Percentiles rank a stretch among this genome's conserved stretches.
Evolutionary conservation across 1,140 invertebrate genomes (phyloP).

Genomic region (Panagrolaimus sp.): DNA sequence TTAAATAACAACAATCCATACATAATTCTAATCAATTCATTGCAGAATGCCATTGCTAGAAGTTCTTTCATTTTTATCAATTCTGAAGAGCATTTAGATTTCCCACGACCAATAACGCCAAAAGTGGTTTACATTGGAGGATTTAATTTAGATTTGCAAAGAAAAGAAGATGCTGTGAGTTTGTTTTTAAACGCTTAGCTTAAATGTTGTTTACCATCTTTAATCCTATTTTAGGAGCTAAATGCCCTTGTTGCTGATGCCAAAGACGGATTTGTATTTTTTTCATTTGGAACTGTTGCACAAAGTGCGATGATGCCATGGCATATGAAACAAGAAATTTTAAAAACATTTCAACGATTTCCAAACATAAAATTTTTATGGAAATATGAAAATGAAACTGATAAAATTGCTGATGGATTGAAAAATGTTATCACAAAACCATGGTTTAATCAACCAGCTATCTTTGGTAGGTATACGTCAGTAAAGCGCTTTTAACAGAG

Average conservation of each 20-base stretch:
- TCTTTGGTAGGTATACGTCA: background rate
- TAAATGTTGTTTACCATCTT: background rate
- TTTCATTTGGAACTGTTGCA: slow-evolving; percentile 27
- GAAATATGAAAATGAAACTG: slow-evolving; percentile 24
- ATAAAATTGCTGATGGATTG: slow-evolving; percentile 9
- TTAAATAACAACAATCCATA: background rate
- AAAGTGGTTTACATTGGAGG: slow-evolving; percentile 25
- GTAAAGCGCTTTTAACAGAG: background rate
- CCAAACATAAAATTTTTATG: slow-evolving; percentile 24
- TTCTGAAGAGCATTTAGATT: slow-evolving; percentile 20
- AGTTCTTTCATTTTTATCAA: slow-evolving; percentile 20
- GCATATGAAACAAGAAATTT: background rate
- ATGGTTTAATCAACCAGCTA: slow-evolving; percentile 20
- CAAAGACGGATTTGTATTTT: slow-evolving; percentile 18
- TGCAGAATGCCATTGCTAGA: slow-evolving; percentile 1
- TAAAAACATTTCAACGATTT: slow-evolving; percentile 19
- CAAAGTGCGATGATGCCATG: slow-evolving; percentile 15
- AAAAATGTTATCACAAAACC: slow-evolving; percentile 13
- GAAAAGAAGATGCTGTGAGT: background rate
- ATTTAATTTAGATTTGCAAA: background rate
- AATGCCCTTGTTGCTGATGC: background rate
- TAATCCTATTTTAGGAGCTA: background rate
- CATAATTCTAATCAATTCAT: too few relatives aligned
- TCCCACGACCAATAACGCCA: slow-evolving; percentile 14
- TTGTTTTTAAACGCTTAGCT: background rate